These are phyloP conservation scores for Lasioglossum calceatum DNA, from an alignment of 2,888 invertebrate species.

Conservation along the genomic window DNA sequence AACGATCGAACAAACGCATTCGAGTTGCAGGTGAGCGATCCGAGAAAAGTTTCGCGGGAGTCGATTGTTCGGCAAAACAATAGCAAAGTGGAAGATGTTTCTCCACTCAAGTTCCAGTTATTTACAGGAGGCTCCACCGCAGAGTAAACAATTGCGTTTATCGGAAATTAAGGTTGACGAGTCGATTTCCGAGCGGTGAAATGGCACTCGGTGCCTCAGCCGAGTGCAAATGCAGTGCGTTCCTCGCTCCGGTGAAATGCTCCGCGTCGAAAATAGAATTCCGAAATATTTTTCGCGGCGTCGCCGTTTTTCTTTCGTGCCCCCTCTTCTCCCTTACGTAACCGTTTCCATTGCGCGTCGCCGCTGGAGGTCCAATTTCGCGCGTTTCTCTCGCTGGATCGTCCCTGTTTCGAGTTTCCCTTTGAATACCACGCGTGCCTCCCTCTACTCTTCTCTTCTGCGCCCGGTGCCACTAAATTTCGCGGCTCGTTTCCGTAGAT, in stretches of 20 bases:
- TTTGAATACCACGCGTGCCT: neutral
- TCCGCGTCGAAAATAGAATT: conserved; percentile 22
- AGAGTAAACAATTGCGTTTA: neutral
- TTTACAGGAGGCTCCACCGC: neutral
- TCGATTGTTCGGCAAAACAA: neutral
- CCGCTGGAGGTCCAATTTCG: neutral
- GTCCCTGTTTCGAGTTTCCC: neutral
- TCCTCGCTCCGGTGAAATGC: neutral
- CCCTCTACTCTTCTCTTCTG: neutral
- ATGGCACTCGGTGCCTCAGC: neutral
- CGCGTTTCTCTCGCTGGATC: neutral
- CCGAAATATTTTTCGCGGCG: conserved; percentile 24
- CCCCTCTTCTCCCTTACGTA: neutral
- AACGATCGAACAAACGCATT: neutral
- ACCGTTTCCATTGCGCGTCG: neutral
- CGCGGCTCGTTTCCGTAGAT: neutral
- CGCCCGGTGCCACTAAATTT: neutral
- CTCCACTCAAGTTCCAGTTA: neutral
- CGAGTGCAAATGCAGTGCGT: conserved; percentile 1
- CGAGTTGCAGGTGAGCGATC: too few species aligned
- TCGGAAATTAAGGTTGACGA: neutral
- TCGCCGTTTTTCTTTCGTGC: neutral
- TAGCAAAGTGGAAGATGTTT: neutral
- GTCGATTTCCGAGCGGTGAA: neutral
- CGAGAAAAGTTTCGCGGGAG: too few species aligned